Evolutionary conservation across 2,888 invertebrate genomes (phyloP).

Genomic region (Pseudanteris insignis): DNA sequence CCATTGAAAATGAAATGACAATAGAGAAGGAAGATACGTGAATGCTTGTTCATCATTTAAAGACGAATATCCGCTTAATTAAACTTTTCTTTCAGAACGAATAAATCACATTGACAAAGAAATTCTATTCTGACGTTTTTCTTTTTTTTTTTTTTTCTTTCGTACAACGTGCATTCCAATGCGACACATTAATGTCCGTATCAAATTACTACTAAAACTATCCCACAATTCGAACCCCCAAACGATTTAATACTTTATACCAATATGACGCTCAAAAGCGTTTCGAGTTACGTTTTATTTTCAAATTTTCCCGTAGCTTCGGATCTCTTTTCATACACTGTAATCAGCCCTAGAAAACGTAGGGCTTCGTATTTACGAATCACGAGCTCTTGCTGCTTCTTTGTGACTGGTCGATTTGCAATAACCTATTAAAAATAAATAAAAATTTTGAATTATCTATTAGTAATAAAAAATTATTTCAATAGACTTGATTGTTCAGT

Average conservation of each 20-base stretch:
- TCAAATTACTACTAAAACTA: conserved; percentile 35
- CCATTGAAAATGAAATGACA: too few relatives aligned
- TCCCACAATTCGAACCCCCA: conserved; percentile 24
- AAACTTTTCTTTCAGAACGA: conserved; percentile 17
- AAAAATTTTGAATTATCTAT: too few relatives aligned
- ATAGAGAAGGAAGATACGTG: too few relatives aligned
- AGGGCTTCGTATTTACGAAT: too few relatives aligned
- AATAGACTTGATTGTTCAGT: too few relatives aligned
- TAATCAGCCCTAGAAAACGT: conserved; percentile 14
- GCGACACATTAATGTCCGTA: conserved; percentile 35
- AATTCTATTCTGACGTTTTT: conserved; percentile 8
- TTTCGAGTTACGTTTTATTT: conserved; percentile 34
- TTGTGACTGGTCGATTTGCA: too few relatives aligned
- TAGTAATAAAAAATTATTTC: too few relatives aligned
- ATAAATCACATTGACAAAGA: conserved; percentile 27
- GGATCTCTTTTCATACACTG: conserved; percentile 8
- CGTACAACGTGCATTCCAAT: conserved; percentile 17
- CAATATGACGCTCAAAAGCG: conserved; percentile 18
- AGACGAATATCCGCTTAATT: conserved; percentile 14
- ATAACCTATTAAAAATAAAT: conserved; percentile 4
- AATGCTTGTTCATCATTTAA: too few relatives aligned
- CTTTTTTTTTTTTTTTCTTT: conserved; percentile 12
- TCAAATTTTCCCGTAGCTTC: conserved; percentile 15
- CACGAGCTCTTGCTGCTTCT: too few relatives aligned
- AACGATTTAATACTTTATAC: conserved; percentile 25